Percentiles rank a stretch among this genome's conserved stretches.
phyloP scores from a whole-genome alignment of 2,797 vertebrate species.

The Orestias chungarensis region DNA sequence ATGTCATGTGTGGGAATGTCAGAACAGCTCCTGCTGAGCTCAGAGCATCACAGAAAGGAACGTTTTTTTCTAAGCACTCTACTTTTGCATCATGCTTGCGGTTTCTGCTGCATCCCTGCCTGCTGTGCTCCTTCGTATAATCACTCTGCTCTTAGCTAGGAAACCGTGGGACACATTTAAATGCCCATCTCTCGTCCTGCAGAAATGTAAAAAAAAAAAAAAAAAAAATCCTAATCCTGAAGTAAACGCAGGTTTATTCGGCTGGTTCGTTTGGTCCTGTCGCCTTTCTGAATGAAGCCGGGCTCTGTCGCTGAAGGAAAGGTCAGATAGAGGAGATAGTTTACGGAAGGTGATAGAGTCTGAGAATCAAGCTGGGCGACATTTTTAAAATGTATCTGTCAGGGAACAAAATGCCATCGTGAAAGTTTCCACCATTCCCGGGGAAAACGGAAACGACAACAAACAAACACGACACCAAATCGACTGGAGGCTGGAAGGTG shows the following conservation, averaged over 20 bases:
- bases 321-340: not conserved
- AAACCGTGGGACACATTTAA: slow-evolving; percentile 69
- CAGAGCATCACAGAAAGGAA: slow-evolving; percentile 48
- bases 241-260: not conserved
- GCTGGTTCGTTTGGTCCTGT: not conserved
- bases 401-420: not conserved
- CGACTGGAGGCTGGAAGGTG: not conserved
- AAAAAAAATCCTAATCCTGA: not conserved
- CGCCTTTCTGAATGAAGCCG: not conserved
- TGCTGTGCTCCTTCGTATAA: slow-evolving; percentile 61
- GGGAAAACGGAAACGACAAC: not conserved
- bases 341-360: not conserved
- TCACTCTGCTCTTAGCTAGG: slow-evolving; percentile 57
- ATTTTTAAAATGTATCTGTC: not conserved
- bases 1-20: slow-evolving; percentile 62
- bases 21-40: slow-evolving; percentile 54
- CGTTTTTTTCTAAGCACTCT: slow-evolving; percentile 59
- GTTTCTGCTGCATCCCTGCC: slow-evolving; percentile 61
- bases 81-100: slow-evolving; percentile 64
- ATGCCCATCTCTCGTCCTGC: slow-evolving; percentile 53
- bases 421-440: not conserved
- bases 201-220: slow-evolving; percentile 47
- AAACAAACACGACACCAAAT: not conserved
- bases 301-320: not conserved
- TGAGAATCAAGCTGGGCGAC: not conserved